These are phyloP conservation scores for Pachypeltis micranthus DNA, from an alignment of 1,140 invertebrate genomes.

Conservation along the genomic window DNA sequence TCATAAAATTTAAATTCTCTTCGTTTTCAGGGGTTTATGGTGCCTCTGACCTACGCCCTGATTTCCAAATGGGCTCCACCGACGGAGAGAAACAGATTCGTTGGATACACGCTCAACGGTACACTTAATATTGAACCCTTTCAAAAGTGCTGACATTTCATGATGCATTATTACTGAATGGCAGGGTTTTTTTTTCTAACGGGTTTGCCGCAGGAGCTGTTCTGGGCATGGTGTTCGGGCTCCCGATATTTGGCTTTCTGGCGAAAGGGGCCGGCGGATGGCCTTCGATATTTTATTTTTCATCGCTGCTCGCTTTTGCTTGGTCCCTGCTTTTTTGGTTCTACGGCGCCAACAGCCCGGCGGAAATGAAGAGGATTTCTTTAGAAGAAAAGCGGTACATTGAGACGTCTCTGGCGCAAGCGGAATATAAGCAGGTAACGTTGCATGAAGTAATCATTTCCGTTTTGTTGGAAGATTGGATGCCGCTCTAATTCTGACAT, in stretches of 20 bases:
- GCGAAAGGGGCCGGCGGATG: slow-evolving; percentile 19
- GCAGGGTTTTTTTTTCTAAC: neutral
- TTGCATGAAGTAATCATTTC: slow-evolving; percentile 3
- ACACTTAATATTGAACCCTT: too few species aligned
- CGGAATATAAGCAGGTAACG: slow-evolving; percentile 2
- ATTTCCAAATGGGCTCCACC: slow-evolving; percentile 27
- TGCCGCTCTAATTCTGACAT: too few species aligned
- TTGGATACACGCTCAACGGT: slow-evolving; percentile 48
- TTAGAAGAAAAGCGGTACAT: slow-evolving; percentile 38
- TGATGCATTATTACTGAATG: neutral
- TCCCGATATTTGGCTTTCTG: slow-evolving; percentile 46
- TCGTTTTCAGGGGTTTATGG: slow-evolving; percentile 55
- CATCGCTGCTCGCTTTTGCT: slow-evolving; percentile 34
- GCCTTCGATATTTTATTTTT: slow-evolving; percentile 33
- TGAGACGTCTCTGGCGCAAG: slow-evolving; percentile 37
- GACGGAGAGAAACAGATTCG: slow-evolving; percentile 39
- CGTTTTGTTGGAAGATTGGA: too few species aligned
- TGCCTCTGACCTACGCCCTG: slow-evolving; percentile 73
- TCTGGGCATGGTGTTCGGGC: slow-evolving; percentile 40
- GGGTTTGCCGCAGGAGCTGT: slow-evolving; percentile 27
- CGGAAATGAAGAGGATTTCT: slow-evolving; percentile 34
- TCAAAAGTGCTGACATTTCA: neutral
- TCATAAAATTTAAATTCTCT: neutral
- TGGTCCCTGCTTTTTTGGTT: slow-evolving; percentile 31
- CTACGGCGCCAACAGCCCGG: slow-evolving; percentile 39